Percentiles rank a stretch among this genome's conserved stretches.
Evolutionary conservation across 2,113 vertebrate species (phyloP).

Genomic region (Progne subis): DNA sequence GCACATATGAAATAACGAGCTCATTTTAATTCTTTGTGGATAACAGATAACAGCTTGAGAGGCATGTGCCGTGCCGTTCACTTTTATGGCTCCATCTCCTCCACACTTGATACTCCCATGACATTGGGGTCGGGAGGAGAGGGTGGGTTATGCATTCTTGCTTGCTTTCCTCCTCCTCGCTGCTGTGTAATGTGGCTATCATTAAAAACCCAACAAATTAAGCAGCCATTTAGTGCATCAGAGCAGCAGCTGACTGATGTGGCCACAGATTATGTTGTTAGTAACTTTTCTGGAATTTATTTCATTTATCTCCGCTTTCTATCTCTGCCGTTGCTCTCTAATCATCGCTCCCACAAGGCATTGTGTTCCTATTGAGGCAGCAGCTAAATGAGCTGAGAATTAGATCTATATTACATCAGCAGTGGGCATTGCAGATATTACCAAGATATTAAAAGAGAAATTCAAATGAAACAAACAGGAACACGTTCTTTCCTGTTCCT

Average conservation of each 20-base stretch:
- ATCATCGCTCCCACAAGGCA: conserved; percentile 69
- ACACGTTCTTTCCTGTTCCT: conserved; percentile 17
- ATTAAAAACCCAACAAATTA: not conserved
- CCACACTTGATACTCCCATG: not conserved
- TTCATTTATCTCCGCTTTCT: conserved; percentile 34
- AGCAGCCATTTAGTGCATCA: not conserved
- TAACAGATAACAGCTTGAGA: conserved; percentile 59
- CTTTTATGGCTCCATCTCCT: conserved; percentile 36
- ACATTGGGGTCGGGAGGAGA: not conserved
- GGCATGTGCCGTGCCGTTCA: not conserved
- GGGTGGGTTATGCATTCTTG: not conserved
- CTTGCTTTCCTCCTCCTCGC: not conserved
- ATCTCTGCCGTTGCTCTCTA: conserved; percentile 61
- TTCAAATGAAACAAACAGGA: conserved; percentile 56
- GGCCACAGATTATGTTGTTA: conserved; percentile 26
- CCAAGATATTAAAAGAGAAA: conserved; percentile 61
- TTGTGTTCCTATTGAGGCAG: conserved; percentile 58
- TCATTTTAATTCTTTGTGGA: conserved; percentile 65
- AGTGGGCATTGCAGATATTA: conserved; percentile 54
- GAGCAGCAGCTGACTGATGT: conserved; percentile 26
- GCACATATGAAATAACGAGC: conserved; percentile 39
- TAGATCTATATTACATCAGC: conserved; percentile 59
- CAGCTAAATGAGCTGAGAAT: conserved; percentile 70
- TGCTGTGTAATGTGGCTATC: not conserved
- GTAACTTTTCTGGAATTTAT: conserved; percentile 28